Percentiles rank a stretch among this genome's conserved stretches.
These are phyloP conservation scores for Andinoacara biseriatus DNA, from an alignment of 2,113 vertebrate species.

Conservation along the genomic window DNA sequence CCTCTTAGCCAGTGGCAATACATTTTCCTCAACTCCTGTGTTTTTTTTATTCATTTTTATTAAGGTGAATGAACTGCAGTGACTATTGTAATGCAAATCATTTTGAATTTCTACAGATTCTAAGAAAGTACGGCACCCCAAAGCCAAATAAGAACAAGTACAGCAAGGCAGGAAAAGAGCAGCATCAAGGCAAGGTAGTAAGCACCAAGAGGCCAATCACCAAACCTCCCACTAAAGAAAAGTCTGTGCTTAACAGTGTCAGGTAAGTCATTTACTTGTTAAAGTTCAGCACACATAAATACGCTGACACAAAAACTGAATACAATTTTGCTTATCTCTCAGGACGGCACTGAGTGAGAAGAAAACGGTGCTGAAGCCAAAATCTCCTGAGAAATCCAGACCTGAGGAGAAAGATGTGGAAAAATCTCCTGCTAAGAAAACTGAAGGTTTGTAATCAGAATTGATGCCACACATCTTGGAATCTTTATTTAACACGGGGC, in stretches of 20 bases:
- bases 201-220: slow-evolving; percentile 94
- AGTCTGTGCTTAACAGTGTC: slow-evolving; percentile 91
- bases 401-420: slow-evolving; percentile 96
- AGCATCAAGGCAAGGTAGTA: slow-evolving; percentile 95
- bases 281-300: neutral
- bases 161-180: slow-evolving; percentile 93
- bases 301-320: neutral
- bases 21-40: neutral
- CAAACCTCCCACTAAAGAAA: slow-evolving; percentile 94
- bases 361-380: slow-evolving; percentile 92
- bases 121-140: slow-evolving; percentile 91
- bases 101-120: slow-evolving; percentile 81
- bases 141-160: slow-evolving; percentile 97
- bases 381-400: slow-evolving; percentile 94
- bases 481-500: neutral
- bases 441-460: slow-evolving; percentile 83
- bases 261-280: slow-evolving; percentile 78
- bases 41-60: too few species aligned
- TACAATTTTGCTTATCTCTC: neutral
- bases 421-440: slow-evolving; percentile 95
- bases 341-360: slow-evolving; percentile 97
- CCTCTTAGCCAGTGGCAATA: too few species aligned
- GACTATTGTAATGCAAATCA: neutral
- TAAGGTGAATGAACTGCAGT: too few species aligned
- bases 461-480: neutral